These are phyloP conservation scores for Thunnus albacares DNA, from an alignment of 2,797 vertebrate species.

Conservation along the genomic window DNA sequence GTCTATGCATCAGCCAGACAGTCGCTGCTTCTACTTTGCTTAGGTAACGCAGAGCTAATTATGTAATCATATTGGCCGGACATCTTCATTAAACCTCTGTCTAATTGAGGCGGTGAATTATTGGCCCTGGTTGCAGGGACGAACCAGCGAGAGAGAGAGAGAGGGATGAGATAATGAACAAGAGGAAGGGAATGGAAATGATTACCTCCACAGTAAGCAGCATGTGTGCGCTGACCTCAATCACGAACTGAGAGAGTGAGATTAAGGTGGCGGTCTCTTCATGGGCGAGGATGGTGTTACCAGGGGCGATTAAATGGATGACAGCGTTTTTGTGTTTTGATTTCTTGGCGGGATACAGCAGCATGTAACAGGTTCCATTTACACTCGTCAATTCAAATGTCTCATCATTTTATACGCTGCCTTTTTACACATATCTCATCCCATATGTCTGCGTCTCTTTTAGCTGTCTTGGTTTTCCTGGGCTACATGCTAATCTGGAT, in stretches of 20 bases:
- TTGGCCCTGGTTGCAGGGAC: slow-evolving; percentile 2
- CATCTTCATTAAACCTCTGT: slow-evolving; percentile 39
- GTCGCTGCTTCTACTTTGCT: slow-evolving; percentile 5
- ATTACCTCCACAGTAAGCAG: slow-evolving; percentile 28
- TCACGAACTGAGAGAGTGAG: slow-evolving; percentile 11
- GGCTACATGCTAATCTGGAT: no score
- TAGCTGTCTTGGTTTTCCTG: no score
- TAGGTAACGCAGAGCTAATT: slow-evolving; percentile 12
- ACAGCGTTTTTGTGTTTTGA: background rate
- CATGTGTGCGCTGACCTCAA: slow-evolving; percentile 18
- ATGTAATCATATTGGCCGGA: slow-evolving; percentile 36
- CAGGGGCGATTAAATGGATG: background rate
- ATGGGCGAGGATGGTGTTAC: background rate
- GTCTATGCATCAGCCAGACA: background rate
- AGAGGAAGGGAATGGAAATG: slow-evolving; percentile 11
- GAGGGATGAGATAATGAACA: slow-evolving; percentile 30
- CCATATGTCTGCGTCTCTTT: no score
- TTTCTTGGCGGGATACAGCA: background rate
- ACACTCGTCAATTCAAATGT: no score
- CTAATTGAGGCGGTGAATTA: slow-evolving; percentile 34
- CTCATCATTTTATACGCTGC: no score
- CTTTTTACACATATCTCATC: no score
- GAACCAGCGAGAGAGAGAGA: slow-evolving; percentile 5
- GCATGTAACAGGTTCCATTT: background rate
- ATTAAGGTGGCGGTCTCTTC: background rate